Conservation (phyloP, 1,140 invertebrate genomes). For the Anastrepha ludens region DNA sequence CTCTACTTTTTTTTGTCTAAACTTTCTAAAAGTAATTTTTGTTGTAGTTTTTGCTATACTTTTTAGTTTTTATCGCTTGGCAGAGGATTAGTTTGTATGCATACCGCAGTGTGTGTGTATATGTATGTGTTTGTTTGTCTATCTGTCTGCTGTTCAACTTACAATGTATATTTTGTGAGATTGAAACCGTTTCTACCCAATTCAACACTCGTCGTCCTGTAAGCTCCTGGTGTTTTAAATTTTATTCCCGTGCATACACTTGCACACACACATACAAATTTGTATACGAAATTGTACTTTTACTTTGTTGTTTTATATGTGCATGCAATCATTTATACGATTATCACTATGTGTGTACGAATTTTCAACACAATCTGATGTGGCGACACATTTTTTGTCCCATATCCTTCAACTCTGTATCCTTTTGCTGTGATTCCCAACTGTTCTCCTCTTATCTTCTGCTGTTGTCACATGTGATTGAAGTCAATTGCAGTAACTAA, state of each 20-base stretch:
- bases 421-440: not conserved
- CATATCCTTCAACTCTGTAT: not conserved
- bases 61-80: conserved; percentile 25
- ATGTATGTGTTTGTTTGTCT: too few relatives aligned
- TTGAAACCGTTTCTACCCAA: conserved; percentile 43
- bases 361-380: conserved; percentile 21
- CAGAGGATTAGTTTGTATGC: conserved; percentile 34
- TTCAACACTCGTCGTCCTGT: not conserved
- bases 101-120: not conserved
- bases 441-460: not conserved
- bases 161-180: conserved; percentile 36
- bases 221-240: not conserved
- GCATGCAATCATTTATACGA: conserved; percentile 24
- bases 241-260: not conserved
- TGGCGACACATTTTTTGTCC: not conserved
- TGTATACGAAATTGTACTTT: not conserved
- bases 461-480: conserved; percentile 51
- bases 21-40: conserved; percentile 25
- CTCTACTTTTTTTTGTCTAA: not conserved
- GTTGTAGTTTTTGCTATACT: not conserved
- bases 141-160: not conserved
- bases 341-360: conserved; percentile 48
- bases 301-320: conserved; percentile 21
- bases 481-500: conserved; percentile 50
- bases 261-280: too few relatives aligned